Conservation (phyloP, 2,888 invertebrate species). For the Carcina quercana region DNA sequence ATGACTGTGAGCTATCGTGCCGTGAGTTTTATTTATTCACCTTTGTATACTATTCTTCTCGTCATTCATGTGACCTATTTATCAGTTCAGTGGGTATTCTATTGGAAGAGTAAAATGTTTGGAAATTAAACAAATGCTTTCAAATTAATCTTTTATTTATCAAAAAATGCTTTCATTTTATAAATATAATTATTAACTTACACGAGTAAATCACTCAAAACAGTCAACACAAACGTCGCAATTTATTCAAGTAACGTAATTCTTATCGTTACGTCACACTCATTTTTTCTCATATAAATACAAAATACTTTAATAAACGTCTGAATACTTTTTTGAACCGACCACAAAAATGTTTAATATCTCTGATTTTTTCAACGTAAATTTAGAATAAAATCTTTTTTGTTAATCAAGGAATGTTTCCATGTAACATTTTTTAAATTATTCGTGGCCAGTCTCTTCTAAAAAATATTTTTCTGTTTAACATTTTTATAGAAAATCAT, state of each 20-base stretch:
- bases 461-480: conserved; percentile 3
- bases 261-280: conserved; percentile 18
- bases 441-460: neutral
- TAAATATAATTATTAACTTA: conserved; percentile 66
- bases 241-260: too few species aligned
- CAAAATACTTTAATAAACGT: conserved; percentile 12
- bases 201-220: conserved; percentile 43
- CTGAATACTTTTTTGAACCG: conserved; percentile 26
- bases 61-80: too few species aligned
- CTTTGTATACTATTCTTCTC: too few species aligned
- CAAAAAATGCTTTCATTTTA: conserved; percentile 65
- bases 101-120: too few species aligned
- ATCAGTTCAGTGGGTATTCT: too few species aligned
- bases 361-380: conserved; percentile 1
- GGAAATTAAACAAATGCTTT: too few species aligned
- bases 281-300: conserved; percentile 11
- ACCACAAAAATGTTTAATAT: conserved; percentile 29
- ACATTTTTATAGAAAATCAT: conserved; percentile 35
- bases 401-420: conserved; percentile 11
- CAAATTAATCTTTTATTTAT: conserved; percentile 55
- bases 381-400: conserved; percentile 8
- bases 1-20: too few species aligned
- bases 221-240: conserved; percentile 29
- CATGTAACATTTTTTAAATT: too few species aligned
- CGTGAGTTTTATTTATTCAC: too few species aligned